Conservation (phyloP, 2,113 vertebrate species). For the Electrona antarctica region DNA sequence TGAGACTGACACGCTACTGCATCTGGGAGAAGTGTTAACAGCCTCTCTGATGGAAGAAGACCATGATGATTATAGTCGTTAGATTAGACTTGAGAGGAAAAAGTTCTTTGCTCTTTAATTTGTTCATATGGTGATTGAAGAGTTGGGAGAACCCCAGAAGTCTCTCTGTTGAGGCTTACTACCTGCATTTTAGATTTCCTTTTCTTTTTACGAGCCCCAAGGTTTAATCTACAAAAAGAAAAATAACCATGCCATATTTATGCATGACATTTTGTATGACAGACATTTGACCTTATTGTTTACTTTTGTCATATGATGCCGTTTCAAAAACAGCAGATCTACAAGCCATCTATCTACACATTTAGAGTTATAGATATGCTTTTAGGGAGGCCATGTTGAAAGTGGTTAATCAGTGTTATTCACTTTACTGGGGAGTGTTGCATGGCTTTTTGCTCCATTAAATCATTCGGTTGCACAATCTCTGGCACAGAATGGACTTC, state of each 20-base stretch:
- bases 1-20: not conserved
- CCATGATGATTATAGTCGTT: not conserved
- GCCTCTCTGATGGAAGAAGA: not conserved
- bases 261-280: slow-evolving; percentile 20
- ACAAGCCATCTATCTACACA: not conserved
- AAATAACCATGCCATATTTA: slow-evolving; percentile 14
- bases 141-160: no score
- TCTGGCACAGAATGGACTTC: slow-evolving; percentile 14
- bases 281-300: slow-evolving; percentile 1
- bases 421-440: slow-evolving; percentile 29
- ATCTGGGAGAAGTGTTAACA: not conserved
- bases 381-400: slow-evolving; percentile 7
- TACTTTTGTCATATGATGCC: not conserved
- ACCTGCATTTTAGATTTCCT: no score
- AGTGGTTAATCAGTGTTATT: slow-evolving; percentile 45
- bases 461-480: slow-evolving; percentile 53
- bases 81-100: no score
- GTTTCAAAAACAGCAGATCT: not conserved
- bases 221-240: not conserved
- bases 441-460: slow-evolving; percentile 44
- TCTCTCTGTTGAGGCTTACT: no score
- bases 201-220: no score
- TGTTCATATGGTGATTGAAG: no score
- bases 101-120: no score
- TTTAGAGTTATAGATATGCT: not conserved